Evolutionary conservation across 1,140 invertebrate genomes (phyloP).

Genomic region (Vollenhovia emeryi): DNA sequence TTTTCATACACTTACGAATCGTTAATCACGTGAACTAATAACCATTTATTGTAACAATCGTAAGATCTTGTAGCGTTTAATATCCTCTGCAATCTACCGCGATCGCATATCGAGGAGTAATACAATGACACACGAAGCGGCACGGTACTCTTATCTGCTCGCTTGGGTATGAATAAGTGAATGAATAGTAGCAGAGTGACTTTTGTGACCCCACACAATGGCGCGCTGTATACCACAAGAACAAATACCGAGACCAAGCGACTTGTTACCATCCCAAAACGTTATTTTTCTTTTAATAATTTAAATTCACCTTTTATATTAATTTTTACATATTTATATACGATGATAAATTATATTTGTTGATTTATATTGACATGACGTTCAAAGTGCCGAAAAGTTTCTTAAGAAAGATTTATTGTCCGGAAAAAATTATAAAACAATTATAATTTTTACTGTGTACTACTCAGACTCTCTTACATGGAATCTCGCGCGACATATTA

Average conservation of each 20-base stretch:
- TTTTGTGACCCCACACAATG: background rate
- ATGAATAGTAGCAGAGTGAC: too few relatives aligned
- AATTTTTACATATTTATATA: background rate
- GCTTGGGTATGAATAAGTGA: background rate
- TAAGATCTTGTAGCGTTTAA: background rate
- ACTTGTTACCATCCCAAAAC: background rate
- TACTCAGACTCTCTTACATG: background rate
- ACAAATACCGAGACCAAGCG: background rate
- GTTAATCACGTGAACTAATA: background rate
- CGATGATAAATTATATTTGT: too few relatives aligned
- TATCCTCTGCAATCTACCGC: background rate
- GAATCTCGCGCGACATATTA: background rate
- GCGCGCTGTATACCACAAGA: background rate
- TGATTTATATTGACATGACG: background rate
- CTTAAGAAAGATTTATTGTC: background rate
- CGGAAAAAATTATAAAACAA: background rate
- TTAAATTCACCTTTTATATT: background rate
- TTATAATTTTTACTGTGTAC: background rate
- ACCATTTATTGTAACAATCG: background rate
- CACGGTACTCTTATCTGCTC: background rate
- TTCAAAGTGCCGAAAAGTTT: background rate
- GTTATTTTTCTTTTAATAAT: background rate
- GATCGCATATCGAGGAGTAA: background rate
- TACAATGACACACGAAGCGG: background rate
- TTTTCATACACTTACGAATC: background rate